Evolutionary conservation across 2,113 vertebrate species (phyloP).

Genomic region (Pseudorasbora parva): DNA sequence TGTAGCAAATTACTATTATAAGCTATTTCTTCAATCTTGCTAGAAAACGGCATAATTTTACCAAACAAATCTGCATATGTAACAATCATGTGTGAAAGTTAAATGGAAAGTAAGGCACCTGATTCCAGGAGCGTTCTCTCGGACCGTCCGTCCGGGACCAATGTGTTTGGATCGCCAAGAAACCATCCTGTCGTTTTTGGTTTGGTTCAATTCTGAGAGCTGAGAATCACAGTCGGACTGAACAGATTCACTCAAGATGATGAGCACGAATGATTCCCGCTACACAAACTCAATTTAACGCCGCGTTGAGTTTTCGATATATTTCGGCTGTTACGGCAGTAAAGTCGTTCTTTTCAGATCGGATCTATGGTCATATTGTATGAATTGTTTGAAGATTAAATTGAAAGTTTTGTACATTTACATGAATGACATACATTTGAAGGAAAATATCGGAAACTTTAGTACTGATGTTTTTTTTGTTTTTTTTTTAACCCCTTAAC

Average conservation of each 20-base stretch:
- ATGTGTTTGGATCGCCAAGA: constrained; percentile 22
- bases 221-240: not conserved
- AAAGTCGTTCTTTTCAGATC: not conserved
- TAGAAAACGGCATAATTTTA: not conserved
- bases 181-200: constrained; percentile 13
- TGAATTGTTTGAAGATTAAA: not conserved
- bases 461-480: too few relatives aligned
- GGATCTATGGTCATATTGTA: not conserved
- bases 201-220: not conserved
- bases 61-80: not conserved
- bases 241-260: not conserved
- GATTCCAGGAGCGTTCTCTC: constrained; percentile 37
- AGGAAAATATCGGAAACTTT: too few relatives aligned
- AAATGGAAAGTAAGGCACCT: constrained; percentile 49
- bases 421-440: too few relatives aligned
- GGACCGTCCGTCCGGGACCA: constrained; percentile 43
- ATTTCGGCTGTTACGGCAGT: too few relatives aligned
- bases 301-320: too few relatives aligned
- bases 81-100: not conserved
- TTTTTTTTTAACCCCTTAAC: too few relatives aligned
- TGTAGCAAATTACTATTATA: too few relatives aligned
- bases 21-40: not conserved
- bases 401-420: too few relatives aligned
- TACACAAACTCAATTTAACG: not conserved
- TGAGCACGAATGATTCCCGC: too few relatives aligned